Evolutionary conservation across 2,888 invertebrate species (phyloP).

Genomic region (Cataglyphis livida): DNA sequence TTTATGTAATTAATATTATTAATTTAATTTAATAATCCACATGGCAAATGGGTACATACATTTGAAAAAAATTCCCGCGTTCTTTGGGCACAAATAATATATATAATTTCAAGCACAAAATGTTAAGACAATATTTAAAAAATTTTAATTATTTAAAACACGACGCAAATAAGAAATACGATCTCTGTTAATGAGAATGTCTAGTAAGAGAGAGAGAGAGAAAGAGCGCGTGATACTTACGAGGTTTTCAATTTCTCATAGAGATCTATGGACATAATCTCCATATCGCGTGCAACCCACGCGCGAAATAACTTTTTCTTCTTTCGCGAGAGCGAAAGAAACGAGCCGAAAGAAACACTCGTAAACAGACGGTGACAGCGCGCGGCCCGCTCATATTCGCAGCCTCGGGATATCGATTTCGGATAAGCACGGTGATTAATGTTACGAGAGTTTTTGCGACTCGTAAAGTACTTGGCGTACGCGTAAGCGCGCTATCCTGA

Average conservation of each 20-base stretch:
- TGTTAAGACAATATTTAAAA: neutral
- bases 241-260: neutral
- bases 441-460: constrained; percentile 84
- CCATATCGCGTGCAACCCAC: neutral
- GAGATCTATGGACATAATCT: neutral
- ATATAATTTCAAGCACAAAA: neutral
- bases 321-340: neutral
- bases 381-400: constrained; percentile 75
- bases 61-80: neutral
- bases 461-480: constrained; percentile 82
- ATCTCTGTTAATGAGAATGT: neutral
- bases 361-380: constrained; percentile 76
- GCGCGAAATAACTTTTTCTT: constrained; percentile 4
- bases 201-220: neutral
- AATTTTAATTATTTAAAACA: neutral
- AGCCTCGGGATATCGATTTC: constrained; percentile 79
- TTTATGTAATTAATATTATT: too few species aligned
- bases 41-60: too few species aligned
- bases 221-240: neutral
- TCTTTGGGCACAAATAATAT: neutral
- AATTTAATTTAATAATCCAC: neutral
- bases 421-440: constrained; percentile 83
- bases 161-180: neutral
- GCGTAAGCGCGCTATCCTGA: constrained; percentile 71
- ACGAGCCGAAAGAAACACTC: constrained; percentile 66